Base-by-base conservation (phyloP, 23 tunicate genomes). In the Halocynthia aurantium region DNA sequence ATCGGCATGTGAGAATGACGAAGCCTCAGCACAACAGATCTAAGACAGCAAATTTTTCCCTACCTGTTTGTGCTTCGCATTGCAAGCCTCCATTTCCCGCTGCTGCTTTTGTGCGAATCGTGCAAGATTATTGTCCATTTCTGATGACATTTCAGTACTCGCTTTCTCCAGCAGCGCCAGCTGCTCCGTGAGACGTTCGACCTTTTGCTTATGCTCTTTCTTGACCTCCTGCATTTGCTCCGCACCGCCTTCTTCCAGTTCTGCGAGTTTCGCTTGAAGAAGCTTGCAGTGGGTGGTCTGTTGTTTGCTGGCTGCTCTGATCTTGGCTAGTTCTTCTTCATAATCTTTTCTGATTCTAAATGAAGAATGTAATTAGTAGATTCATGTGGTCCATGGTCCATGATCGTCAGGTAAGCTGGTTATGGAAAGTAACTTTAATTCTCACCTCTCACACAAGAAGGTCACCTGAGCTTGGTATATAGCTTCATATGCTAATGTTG, bases 401-500 rank as follows among this genome's bases (percentile, higher is more conserved):
- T 31, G 44, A 31, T 31, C 4, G 44, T 31, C 4, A 31, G 44
- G 44, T 31, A 31, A 0, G 44, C 44, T 31, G 44, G 44, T 0
- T 31, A 31, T 31, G 44, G 44, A 31, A 31, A 31, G 44, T 4
- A 68, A 68, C 10, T 11, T 0, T 5, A 12, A 19, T 2, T 21
- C 62, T 52, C 56, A 90, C 97, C 97, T 84, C 79, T 84, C 81
- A 12, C 86, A 80, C 7, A 90, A 57, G 55, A 80, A 90, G 50
- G 85, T 76, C 19, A 90, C 72, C 53, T 90, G 91, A 53, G 97
- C 90, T 90, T 90, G 97, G 12, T 81, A 84, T 22, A 90, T 82
- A 21, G 97, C 97, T 78, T 90, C 97, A 22, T 80, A 72, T 4
- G 97, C 97, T 50, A 90, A 84, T 7, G 83, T 65, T 8, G 97